Conservation (phyloP, 2,888 invertebrate genomes). For the Thelaira solivaga region DNA sequence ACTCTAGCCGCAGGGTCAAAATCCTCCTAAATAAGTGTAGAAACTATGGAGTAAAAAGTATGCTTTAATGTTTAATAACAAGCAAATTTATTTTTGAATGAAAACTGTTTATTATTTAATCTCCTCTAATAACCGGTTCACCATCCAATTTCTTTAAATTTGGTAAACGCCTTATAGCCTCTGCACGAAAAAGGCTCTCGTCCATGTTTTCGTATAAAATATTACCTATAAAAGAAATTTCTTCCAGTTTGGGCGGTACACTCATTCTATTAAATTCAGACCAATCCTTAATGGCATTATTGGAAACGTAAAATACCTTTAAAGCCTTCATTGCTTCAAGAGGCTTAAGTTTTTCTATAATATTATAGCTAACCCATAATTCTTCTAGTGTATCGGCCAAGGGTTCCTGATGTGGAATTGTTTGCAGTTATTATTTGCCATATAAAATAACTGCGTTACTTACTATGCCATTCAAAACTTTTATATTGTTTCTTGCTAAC, state of each 20-base stretch:
- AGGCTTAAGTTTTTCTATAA: slow-evolving; percentile 94
- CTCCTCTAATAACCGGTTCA: slow-evolving; percentile 79
- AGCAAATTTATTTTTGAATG: neutral
- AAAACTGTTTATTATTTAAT: slow-evolving; percentile 43
- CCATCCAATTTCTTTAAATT: slow-evolving; percentile 89
- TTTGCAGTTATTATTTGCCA: neutral
- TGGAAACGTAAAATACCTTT: slow-evolving; percentile 88
- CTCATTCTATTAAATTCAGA: slow-evolving; percentile 89
- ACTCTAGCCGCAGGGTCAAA: neutral
- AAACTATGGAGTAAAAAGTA: slow-evolving; percentile 64
- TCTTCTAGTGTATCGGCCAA: slow-evolving; percentile 92
- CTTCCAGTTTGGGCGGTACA: slow-evolving; percentile 84
- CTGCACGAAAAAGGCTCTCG: slow-evolving; percentile 83
- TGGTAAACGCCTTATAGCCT: slow-evolving; percentile 85
- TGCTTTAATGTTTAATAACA: neutral
- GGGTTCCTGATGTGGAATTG: slow-evolving; percentile 81
- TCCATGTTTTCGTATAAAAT: slow-evolving; percentile 86
- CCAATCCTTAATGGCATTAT: slow-evolving; percentile 93
- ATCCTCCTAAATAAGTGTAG: neutral
- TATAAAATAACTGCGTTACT: slow-evolving; percentile 65
- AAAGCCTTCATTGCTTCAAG: slow-evolving; percentile 88
- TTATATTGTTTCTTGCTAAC: slow-evolving; percentile 92
- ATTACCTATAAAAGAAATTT: slow-evolving; percentile 90
- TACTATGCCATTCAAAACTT: slow-evolving; percentile 90
- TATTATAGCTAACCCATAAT: slow-evolving; percentile 96